Conservation (phyloP, 2,797 vertebrate genomes). For the Sylvilagus floridanus region DNA sequence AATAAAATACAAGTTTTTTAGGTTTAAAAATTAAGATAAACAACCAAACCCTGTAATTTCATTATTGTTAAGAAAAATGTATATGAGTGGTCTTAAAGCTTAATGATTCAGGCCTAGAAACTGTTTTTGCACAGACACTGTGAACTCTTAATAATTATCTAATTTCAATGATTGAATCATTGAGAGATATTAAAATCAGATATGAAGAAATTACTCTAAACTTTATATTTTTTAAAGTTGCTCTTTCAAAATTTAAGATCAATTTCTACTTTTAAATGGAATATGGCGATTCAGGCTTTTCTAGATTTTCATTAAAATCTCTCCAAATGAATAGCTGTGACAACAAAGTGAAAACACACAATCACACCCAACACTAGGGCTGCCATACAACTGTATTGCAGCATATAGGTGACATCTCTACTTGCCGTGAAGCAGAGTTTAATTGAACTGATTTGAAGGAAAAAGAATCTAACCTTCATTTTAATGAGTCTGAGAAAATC, state of each 20-base stretch:
- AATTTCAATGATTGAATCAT: background rate
- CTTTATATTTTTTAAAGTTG: background rate
- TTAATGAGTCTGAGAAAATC: background rate
- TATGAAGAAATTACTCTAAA: background rate
- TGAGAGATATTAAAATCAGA: background rate
- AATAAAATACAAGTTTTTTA: constrained; percentile 31
- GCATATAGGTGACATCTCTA: background rate
- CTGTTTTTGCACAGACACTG: background rate
- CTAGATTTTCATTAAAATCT: background rate
- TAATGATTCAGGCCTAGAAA: background rate
- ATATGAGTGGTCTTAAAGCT: background rate
- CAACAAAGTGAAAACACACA: background rate
- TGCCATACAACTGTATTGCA: background rate
- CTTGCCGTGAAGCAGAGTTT: background rate
- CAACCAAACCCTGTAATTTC: background rate
- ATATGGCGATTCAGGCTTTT: background rate
- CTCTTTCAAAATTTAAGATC: background rate
- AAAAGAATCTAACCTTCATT: background rate
- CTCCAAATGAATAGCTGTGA: background rate
- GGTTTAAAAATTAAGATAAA: background rate
- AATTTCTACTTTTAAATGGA: background rate
- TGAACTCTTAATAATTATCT: background rate
- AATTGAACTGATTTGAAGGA: background rate
- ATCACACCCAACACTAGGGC: background rate
- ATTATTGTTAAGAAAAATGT: background rate